Evolutionary conservation across 2,797 vertebrate genomes (phyloP).

Genomic region (Myotis vivesi): DNA sequence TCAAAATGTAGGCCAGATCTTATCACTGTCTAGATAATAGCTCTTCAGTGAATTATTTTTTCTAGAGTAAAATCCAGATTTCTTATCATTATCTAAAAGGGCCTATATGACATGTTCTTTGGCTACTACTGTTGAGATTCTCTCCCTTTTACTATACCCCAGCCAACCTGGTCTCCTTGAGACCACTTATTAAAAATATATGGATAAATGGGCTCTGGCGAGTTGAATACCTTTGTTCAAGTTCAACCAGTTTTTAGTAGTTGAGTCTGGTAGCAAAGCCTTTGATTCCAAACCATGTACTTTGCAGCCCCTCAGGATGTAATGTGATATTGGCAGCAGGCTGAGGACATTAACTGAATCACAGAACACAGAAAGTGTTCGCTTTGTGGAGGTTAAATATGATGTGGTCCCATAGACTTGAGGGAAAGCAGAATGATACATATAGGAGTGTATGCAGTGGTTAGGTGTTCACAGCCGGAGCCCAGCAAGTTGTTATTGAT

Average conservation of each 20-base stretch:
- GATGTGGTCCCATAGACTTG: background rate
- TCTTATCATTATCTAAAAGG: background rate
- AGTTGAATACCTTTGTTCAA: background rate
- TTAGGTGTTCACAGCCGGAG: background rate
- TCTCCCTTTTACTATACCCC: background rate
- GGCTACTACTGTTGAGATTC: background rate
- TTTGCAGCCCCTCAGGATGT: fast-evolving
- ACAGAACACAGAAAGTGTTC: background rate
- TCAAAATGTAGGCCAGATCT: background rate
- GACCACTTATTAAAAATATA: background rate
- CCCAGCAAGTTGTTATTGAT: background rate
- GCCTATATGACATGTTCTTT: background rate
- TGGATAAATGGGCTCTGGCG: background rate
- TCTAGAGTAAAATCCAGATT: background rate
- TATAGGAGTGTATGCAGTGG: background rate
- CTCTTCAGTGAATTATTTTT: background rate
- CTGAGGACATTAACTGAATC: background rate
- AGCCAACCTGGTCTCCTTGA: background rate
- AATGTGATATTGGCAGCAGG: background rate
- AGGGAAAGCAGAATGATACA: background rate
- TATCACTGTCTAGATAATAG: background rate
- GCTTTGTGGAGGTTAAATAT: background rate
- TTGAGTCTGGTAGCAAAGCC: background rate
- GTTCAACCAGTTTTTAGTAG: background rate
- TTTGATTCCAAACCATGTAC: background rate